Percentiles rank a stretch among this genome's conserved stretches.
phyloP scores from a whole-genome alignment of 2,113 vertebrate genomes.

The Bubo blakistoni region DNA sequence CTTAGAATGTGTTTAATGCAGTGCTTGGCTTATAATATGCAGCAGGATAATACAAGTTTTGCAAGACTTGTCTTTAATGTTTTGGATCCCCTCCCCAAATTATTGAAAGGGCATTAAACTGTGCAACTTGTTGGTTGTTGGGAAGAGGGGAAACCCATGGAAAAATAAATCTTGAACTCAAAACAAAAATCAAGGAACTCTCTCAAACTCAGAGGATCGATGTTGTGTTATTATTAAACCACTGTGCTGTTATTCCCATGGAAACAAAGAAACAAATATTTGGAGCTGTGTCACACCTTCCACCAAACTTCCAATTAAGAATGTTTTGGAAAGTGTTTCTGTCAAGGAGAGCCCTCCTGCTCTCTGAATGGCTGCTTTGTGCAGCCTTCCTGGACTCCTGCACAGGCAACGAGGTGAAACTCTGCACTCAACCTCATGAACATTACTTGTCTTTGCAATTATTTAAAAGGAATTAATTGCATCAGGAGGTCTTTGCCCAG shows the following conservation, averaged over 20 bases:
- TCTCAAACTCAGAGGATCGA: constrained; percentile 52
- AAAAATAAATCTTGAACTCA: constrained; percentile 33
- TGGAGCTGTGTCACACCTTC: constrained; percentile 87
- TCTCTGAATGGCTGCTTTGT: constrained; percentile 76
- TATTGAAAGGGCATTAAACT: background rate
- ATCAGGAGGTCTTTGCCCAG: background rate
- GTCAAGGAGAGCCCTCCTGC: constrained; percentile 71
- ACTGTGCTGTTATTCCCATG: constrained; percentile 78
- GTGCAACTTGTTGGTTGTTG: background rate
- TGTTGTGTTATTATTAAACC: constrained; percentile 76
- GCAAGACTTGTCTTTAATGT: background rate
- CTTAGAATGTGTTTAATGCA: background rate
- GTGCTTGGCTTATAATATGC: background rate
- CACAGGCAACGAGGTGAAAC: constrained; percentile 39
- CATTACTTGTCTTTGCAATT: constrained; percentile 30
- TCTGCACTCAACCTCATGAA: constrained; percentile 12
- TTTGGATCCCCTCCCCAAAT: background rate
- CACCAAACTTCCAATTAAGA: constrained; percentile 81
- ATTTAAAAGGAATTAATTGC: background rate
- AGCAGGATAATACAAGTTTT: background rate
- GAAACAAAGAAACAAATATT: constrained; percentile 91
- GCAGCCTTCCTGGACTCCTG: constrained; percentile 43
- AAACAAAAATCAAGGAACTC: constrained; percentile 34
- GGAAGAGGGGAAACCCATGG: background rate
- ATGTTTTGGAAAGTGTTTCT: constrained; percentile 85